Evolutionary conservation across 2,797 vertebrate species (phyloP).

Genomic region (Argyrosomus regius): DNA sequence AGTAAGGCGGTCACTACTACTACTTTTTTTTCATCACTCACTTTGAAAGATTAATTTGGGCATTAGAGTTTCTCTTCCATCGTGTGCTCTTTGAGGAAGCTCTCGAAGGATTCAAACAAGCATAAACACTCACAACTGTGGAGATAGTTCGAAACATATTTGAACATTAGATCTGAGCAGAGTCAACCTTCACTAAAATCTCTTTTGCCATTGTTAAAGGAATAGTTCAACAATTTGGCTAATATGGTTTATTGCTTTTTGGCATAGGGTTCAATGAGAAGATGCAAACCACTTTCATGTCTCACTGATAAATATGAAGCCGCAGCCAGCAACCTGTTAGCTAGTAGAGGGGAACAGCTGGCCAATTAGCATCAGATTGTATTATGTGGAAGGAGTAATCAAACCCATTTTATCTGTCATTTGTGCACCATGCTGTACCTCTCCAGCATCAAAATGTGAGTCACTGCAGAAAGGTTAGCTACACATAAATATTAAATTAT

Average conservation of each 20-base stretch:
- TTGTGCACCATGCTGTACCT: not conserved
- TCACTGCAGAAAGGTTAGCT: not conserved
- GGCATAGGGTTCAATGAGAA: too few relatives aligned
- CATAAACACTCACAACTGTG: not conserved
- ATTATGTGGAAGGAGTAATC: not conserved
- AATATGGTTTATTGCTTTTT: too few relatives aligned
- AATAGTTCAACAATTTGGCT: too few relatives aligned
- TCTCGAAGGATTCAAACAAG: not conserved
- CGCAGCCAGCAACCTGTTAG: not conserved
- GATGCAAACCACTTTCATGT: too few relatives aligned
- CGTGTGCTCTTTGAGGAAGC: not conserved
- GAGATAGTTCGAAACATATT: not conserved
- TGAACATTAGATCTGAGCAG: not conserved
- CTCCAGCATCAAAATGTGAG: not conserved
- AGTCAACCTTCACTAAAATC: not conserved
- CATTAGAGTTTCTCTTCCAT: not conserved
- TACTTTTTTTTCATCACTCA: not conserved
- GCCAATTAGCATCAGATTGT: not conserved
- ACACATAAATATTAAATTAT: not conserved
- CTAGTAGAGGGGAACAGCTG: too few relatives aligned
- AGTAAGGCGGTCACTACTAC: not conserved
- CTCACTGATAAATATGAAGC: too few relatives aligned
- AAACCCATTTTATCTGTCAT: not conserved
- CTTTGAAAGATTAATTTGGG: too few relatives aligned
- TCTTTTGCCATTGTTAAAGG: not conserved